Conservation (phyloP, 2,888 invertebrate species). For the Quadroppia sp. region DNA sequence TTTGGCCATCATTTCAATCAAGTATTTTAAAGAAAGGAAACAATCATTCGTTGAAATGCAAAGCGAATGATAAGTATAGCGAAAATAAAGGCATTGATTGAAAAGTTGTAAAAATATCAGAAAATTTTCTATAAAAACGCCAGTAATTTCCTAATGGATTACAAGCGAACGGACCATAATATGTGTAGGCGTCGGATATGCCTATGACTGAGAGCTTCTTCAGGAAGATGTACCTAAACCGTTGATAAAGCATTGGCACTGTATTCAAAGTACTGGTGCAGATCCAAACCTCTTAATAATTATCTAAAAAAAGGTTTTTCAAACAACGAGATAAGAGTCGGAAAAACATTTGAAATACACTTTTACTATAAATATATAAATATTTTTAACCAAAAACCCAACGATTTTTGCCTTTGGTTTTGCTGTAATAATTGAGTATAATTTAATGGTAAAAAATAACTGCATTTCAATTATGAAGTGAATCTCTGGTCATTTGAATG, state of each 20-base stretch:
- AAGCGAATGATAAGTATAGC: background rate
- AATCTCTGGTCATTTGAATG: no score
- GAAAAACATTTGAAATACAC: background rate
- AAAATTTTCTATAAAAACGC: background rate
- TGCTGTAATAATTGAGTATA: no score
- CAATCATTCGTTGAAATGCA: background rate
- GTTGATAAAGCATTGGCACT: background rate
- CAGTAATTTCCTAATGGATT: background rate
- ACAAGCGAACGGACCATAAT: background rate
- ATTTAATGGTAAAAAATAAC: no score
- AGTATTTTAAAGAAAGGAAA: background rate
- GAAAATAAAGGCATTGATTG: background rate
- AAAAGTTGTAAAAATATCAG: background rate
- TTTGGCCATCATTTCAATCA: conserved; percentile 4
- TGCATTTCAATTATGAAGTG: no score
- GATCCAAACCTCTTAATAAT: conserved; percentile 25
- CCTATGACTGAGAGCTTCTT: background rate
- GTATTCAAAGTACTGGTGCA: background rate
- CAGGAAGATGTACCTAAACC: background rate
- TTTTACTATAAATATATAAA: no score
- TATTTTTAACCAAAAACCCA: no score
- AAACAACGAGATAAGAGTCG: background rate
- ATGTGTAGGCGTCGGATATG: background rate
- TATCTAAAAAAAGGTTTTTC: background rate
- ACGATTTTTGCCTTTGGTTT: no score